Conservation (phyloP, 1,140 invertebrate genomes). For the Drusus annulatus region DNA sequence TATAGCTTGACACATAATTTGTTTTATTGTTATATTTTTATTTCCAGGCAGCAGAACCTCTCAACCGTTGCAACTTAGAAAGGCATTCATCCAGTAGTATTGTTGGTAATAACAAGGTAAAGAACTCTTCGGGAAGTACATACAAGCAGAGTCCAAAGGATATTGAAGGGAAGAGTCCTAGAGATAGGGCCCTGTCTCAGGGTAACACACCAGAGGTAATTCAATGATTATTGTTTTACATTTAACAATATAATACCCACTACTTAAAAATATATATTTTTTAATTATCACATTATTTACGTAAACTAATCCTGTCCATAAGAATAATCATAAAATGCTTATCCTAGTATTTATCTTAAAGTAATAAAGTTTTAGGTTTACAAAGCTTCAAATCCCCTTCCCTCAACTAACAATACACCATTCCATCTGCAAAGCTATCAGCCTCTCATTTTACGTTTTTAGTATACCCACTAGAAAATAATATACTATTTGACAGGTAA, state of each 20-base stretch:
- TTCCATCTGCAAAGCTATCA: too few relatives aligned
- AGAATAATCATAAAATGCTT: too few relatives aligned
- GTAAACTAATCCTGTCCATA: too few relatives aligned
- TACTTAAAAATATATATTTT: too few relatives aligned
- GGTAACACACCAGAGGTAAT: slow-evolving; percentile 69
- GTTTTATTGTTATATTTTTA: too few relatives aligned
- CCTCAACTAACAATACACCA: too few relatives aligned
- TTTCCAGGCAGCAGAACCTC: slow-evolving; percentile 77
- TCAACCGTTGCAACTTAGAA: slow-evolving; percentile 75
- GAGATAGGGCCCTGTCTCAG: slow-evolving; percentile 61
- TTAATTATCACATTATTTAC: too few relatives aligned
- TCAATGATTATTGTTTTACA: neutral
- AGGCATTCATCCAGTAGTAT: slow-evolving; percentile 68
- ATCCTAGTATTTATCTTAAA: too few relatives aligned
- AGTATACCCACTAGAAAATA: neutral
- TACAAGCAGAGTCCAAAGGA: slow-evolving; percentile 61
- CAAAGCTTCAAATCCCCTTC: too few relatives aligned
- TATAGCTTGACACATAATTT: too few relatives aligned
- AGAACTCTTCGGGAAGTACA: slow-evolving; percentile 42
- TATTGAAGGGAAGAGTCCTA: slow-evolving; percentile 60
- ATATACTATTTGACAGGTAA: neutral
- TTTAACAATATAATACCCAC: too few relatives aligned
- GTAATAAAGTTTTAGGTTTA: too few relatives aligned
- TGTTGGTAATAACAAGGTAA: slow-evolving; percentile 61
- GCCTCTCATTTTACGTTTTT: neutral